Evolutionary conservation across 2,888 invertebrate species (phyloP).

Genomic region (Callimorpha dominula): DNA sequence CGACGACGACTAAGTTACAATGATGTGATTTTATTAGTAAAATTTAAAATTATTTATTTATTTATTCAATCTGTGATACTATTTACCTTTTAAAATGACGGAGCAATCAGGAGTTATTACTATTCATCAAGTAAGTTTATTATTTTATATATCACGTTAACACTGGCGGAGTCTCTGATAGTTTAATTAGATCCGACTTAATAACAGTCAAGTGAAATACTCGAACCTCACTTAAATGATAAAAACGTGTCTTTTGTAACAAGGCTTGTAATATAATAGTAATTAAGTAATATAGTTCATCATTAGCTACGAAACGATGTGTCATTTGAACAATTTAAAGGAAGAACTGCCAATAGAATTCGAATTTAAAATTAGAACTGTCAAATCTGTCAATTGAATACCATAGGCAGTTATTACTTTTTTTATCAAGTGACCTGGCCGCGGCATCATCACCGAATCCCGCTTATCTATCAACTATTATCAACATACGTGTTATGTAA

Average conservation of each 20-base stretch:
- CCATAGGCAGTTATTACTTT: neutral
- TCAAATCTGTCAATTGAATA: neutral
- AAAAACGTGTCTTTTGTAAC: too few relatives aligned
- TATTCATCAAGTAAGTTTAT: constrained; percentile 74
- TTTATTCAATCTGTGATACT: constrained; percentile 83
- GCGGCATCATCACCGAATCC: neutral
- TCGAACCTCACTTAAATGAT: too few relatives aligned
- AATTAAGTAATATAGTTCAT: neutral
- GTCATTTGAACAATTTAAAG: too few relatives aligned
- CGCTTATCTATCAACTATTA: neutral
- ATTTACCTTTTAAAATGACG: constrained; percentile 63
- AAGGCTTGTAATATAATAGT: too few relatives aligned
- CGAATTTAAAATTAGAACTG: neutral
- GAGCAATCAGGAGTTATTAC: constrained; percentile 75
- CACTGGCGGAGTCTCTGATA: too few relatives aligned
- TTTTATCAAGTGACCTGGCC: neutral
- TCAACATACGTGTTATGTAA: neutral
- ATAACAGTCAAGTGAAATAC: too few relatives aligned
- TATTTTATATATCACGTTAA: neutral
- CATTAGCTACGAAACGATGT: neutral
- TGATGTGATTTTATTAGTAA: constrained; percentile 34
- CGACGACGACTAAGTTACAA: constrained; percentile 67
- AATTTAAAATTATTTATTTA: constrained; percentile 55
- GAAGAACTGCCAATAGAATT: neutral
- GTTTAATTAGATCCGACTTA: too few relatives aligned